Base-by-base conservation (phyloP, 2,797 vertebrate genomes). In the Smutsia temminckii region DNA sequence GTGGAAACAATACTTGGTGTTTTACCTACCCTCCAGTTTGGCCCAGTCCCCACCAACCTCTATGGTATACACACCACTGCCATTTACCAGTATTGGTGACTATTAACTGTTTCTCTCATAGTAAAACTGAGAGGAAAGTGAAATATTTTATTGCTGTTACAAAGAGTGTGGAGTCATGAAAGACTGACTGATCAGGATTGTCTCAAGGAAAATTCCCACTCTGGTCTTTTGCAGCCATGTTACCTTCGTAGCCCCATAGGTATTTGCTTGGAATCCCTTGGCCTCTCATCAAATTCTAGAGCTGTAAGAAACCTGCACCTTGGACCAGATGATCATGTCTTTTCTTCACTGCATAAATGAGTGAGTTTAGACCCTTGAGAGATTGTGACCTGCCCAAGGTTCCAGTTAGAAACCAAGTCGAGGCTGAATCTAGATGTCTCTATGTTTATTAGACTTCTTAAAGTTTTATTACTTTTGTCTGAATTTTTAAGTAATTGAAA, bases 401-500 rank as follows among this genome's bases (percentile, higher is more conserved):
- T 63, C 34, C 63, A 17, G 32, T 78, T 49, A 57, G 53, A 91
- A 95, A 83, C 40, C 64, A 88, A 85, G 46, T 25, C n/a, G 13
- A 90, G 66, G 46, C 80, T 81, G 8, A 80, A 75, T 75, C 53
- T 86, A 68, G 40, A 68, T 20, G 6, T 18, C 57, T 91, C 4
- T 46, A 20, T 63, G 49, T 57, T 80, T 32, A 55, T 71, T 68
- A 66, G 66, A 16, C 20, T 77, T 79, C 42, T 63, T 13, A 69
- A 90, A 32, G 3, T 68, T 91, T 59, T 13, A 51, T 32, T n/a
- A 46, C 40, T 55, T 79, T 49, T 89, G 27, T 66, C 75, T 79
- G 77, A 20, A 68, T 77, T 96, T 95, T 92, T 66, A 53, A 93
- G 51, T 84, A 53, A 57, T 64, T 10, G 12, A 85, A 87, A 95